Evolutionary conservation across 2,113 vertebrate genomes (phyloP).

Genomic region (Larimichthys polyactis): DNA sequence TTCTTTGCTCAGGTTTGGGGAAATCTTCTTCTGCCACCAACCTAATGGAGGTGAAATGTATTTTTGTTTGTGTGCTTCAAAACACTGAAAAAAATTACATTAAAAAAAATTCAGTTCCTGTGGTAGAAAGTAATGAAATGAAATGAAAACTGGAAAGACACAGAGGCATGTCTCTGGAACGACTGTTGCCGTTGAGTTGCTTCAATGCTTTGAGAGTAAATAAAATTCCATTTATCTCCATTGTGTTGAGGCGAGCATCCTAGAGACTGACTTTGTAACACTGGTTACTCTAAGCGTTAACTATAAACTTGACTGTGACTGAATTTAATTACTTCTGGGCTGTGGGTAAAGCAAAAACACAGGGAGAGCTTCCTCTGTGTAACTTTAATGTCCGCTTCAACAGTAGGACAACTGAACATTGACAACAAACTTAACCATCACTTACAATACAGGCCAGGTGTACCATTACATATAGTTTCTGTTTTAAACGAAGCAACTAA

Average conservation of each 20-base stretch:
- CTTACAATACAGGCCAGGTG: too few species aligned
- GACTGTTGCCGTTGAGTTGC: background rate
- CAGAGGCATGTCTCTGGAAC: background rate
- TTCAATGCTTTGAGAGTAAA: background rate
- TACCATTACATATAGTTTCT: too few species aligned
- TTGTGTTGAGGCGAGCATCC: background rate
- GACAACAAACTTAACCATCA: too few species aligned
- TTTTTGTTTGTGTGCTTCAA: background rate
- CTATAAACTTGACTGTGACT: too few species aligned
- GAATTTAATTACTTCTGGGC: too few species aligned
- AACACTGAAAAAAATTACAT: background rate
- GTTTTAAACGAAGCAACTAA: too few species aligned
- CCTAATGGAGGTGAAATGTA: background rate
- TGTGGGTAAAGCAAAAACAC: too few species aligned
- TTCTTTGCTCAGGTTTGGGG: slow-evolving; percentile 10
- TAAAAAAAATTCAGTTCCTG: background rate
- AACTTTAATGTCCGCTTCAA: too few species aligned
- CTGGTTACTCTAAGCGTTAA: too few species aligned
- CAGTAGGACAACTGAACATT: too few species aligned
- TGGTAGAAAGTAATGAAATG: background rate
- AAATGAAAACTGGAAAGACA: too few species aligned
- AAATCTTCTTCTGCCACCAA: background rate
- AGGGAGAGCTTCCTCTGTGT: too few species aligned
- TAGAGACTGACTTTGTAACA: background rate
- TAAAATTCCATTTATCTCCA: slow-evolving; percentile 7